Evolutionary conservation across 2,888 invertebrate species (phyloP).

Genomic region (Tillus elongatus): DNA sequence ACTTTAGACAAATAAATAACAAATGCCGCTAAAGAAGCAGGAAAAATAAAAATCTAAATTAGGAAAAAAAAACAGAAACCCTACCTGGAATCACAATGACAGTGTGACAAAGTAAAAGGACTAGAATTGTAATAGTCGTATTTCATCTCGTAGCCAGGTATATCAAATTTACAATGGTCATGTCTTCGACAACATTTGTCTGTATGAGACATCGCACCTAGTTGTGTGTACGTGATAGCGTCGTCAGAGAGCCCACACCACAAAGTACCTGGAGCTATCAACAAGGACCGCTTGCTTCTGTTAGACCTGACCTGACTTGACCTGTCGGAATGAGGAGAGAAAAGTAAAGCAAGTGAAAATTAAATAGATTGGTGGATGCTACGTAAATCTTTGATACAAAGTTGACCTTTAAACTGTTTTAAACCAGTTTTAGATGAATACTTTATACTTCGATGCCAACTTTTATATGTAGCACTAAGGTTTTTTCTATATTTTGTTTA

Average conservation of each 20-base stretch:
- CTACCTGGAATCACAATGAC: conserved; percentile 70
- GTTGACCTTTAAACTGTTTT: too few species aligned
- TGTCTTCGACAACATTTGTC: conserved; percentile 68
- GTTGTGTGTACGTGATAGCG: conserved; percentile 51
- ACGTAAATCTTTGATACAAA: too few species aligned
- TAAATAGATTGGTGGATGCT: too few species aligned
- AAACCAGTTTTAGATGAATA: too few species aligned
- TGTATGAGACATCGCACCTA: conserved; percentile 50
- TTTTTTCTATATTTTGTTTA: too few species aligned
- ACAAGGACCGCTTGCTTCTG: conserved; percentile 36
- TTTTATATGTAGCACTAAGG: too few species aligned
- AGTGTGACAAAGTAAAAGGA: conserved; percentile 66
- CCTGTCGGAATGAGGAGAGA: background rate
- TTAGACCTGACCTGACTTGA: too few species aligned
- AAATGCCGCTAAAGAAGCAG: too few species aligned
- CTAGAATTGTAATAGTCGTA: conserved; percentile 59
- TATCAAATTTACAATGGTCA: conserved; percentile 57
- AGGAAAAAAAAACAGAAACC: too few species aligned
- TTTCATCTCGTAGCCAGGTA: conserved; percentile 53
- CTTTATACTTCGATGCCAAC: too few species aligned
- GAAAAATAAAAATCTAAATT: too few species aligned
- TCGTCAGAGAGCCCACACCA: conserved; percentile 64
- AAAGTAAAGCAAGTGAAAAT: conserved; percentile 6
- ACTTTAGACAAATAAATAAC: too few species aligned
- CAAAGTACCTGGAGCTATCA: conserved; percentile 58